Conservation (phyloP, 2,888 invertebrate species). For the Vesta saturnalis region DNA sequence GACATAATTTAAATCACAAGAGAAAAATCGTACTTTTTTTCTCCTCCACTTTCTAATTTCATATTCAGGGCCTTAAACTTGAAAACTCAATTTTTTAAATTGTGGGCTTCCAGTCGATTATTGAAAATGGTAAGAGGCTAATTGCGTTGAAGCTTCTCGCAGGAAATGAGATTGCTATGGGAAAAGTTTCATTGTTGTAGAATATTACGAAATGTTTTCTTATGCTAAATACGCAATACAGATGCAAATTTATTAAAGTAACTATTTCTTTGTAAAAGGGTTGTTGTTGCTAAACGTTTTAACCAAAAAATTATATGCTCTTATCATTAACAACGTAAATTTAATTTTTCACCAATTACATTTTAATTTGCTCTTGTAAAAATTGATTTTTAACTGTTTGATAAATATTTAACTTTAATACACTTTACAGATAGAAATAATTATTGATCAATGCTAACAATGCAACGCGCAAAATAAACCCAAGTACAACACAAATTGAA, state of each 20-base stretch:
- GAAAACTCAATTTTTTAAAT: conserved; percentile 19
- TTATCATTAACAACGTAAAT: background rate
- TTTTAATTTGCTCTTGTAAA: background rate
- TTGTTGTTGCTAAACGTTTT: conserved; percentile 3
- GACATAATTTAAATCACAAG: conserved; percentile 6
- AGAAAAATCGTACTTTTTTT: conserved; percentile 2
- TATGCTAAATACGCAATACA: conserved; percentile 29
- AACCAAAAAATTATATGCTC: background rate
- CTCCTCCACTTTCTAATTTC: conserved; percentile 2
- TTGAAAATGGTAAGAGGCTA: conserved; percentile 21
- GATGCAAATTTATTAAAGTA: conserved; percentile 22
- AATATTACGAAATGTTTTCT: conserved; percentile 25
- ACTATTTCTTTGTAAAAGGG: conserved; percentile 1
- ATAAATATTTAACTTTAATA: background rate
- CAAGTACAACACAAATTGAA: too few species aligned
- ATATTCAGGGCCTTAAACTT: conserved; percentile 15
- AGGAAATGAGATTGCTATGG: conserved; percentile 15
- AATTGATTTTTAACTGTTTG: background rate
- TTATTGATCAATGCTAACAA: too few species aligned
- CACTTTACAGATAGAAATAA: too few species aligned
- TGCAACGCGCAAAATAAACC: too few species aligned
- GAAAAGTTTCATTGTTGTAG: conserved; percentile 13
- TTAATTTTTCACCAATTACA: background rate
- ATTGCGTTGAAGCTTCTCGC: conserved; percentile 10
- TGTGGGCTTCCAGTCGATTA: conserved; percentile 19